A percentile compares a stretch with the other conserved stretches of the same genome.
phyloP scores from a whole-genome alignment of 2,888 invertebrate genomes.

The Chromoteleia sp. region DNA sequence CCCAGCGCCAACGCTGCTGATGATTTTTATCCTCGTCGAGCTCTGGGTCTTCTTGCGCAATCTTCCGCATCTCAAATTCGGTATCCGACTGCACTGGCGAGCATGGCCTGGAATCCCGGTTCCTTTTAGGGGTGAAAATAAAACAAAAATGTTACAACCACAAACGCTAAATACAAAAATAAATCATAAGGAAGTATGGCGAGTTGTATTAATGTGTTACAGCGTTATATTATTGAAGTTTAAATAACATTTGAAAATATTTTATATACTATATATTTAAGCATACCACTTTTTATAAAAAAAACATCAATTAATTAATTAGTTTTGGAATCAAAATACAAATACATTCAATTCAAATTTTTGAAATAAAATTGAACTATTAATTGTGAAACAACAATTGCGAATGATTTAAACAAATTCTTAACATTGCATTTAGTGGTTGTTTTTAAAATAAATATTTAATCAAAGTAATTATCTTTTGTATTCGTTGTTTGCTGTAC shows the following conservation, averaged over 20 bases:
- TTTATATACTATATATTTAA: too few species aligned
- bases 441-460: too few species aligned
- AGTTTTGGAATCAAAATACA: too few species aligned
- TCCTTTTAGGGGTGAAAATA: slow-evolving; percentile 80
- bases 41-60: slow-evolving; percentile 85
- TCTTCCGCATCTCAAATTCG: slow-evolving; percentile 91
- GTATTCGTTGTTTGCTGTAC: neutral
- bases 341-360: neutral
- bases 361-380: neutral
- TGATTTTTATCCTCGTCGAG: slow-evolving; percentile 81
- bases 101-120: slow-evolving; percentile 89
- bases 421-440: too few species aligned
- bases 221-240: too few species aligned
- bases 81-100: slow-evolving; percentile 97
- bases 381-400: neutral
- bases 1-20: slow-evolving; percentile 95
- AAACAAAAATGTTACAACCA: slow-evolving; percentile 71
- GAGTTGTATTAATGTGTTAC: too few species aligned
- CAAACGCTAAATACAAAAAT: slow-evolving; percentile 59
- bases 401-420: too few species aligned
- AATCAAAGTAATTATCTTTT: too few species aligned
- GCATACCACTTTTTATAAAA: too few species aligned
- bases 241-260: too few species aligned
- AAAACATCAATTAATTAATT: too few species aligned
- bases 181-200: slow-evolving; percentile 40